Base-by-base conservation (phyloP, 2,888 invertebrate species). In the Dione juno region DNA sequence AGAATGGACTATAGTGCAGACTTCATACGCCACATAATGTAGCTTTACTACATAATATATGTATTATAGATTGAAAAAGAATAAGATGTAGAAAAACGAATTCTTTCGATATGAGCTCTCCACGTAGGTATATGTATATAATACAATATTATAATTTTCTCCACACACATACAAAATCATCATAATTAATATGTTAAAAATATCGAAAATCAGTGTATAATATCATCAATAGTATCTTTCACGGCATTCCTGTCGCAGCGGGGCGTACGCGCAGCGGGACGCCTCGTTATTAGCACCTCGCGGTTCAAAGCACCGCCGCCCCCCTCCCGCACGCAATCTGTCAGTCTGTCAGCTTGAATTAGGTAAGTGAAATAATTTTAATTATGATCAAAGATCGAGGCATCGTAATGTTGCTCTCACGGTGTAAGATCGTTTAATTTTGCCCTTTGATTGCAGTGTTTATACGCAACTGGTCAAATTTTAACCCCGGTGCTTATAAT, bases 261-360 rank as follows among this genome's bases (percentile, higher is more conserved):
- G 89, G 91, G 81, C 85, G 87, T 85, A 70, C 63, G 81, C 90
- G 80, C 92, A 75, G 86, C 89, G 83, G 90, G 92, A 80, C 81
- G 86, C 85, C 90, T 90, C 88, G 90, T 92, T 92, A 92, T 92
- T 92, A 92, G 89, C 92, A 90, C 92, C 92, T 92, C 89, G 79
- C 72, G 78, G 81, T 79, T 87, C 89, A 91, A 92, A 90, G 89
- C 83, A 76, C 88, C 88, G 83, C 78, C 48, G 13, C 68, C 72
- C 73, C 70, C 70, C 69, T 69, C 66, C 70, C 77, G 77, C 79
- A 74, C 80, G 74, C 82, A 80, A 84, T 84, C 84, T 83, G 86
- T 83, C 83, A 78, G 78, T 72, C 83, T 84, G 81, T 83, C 84
- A 81, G 79, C 77, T 80, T 76, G 80, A 81, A 84, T 84, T 82